These are phyloP conservation scores for Chrysopa pallens DNA, from an alignment of 1,140 invertebrate species.

Conservation along the genomic window DNA sequence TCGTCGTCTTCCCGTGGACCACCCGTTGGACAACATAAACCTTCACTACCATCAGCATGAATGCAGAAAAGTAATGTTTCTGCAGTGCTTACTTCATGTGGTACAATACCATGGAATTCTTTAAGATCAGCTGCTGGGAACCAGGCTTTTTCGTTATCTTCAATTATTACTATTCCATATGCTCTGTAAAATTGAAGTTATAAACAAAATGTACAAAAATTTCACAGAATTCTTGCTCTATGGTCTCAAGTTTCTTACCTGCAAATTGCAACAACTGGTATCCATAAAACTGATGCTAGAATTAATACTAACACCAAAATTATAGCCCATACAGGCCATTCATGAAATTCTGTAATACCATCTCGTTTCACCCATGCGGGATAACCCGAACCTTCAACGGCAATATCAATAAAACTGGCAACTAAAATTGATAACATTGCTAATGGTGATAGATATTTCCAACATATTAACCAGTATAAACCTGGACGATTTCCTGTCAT, in stretches of 20 bases:
- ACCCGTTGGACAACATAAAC: slow-evolving; percentile 60
- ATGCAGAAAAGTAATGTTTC: slow-evolving; percentile 74
- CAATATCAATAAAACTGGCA: slow-evolving; percentile 68
- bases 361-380: slow-evolving; percentile 62
- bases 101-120: slow-evolving; percentile 71
- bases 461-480: slow-evolving; percentile 82
- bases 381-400: slow-evolving; percentile 65
- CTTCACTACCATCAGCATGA: slow-evolving; percentile 60
- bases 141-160: slow-evolving; percentile 83
- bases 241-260: slow-evolving; percentile 31
- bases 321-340: slow-evolving; percentile 67
- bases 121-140: slow-evolving; percentile 75
- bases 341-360: slow-evolving; percentile 49
- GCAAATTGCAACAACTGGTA: slow-evolving; percentile 62
- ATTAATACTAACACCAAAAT: slow-evolving; percentile 58
- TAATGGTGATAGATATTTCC: slow-evolving; percentile 81
- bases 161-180: slow-evolving; percentile 59
- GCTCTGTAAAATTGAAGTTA: slow-evolving; percentile 29
- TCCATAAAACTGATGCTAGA: slow-evolving; percentile 70
- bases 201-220: no score
- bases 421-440: slow-evolving; percentile 79
- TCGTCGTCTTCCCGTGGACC: slow-evolving; percentile 42
- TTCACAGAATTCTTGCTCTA: neutral
- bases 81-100: slow-evolving; percentile 57
- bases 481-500: slow-evolving; percentile 81